phyloP scores from a whole-genome alignment of 1,140 invertebrate genomes.

The Cherax quadricarinatus region DNA sequence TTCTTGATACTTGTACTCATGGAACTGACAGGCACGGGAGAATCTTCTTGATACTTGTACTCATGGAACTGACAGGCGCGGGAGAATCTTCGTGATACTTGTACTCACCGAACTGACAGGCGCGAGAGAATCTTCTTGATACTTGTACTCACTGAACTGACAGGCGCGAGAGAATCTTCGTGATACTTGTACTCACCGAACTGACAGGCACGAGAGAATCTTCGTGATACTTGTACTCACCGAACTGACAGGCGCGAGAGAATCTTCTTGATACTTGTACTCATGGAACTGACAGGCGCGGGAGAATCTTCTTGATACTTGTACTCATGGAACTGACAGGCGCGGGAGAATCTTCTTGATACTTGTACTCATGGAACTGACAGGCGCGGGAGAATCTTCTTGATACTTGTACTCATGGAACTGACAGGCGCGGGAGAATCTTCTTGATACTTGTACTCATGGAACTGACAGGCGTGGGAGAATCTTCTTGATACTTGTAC shows the following conservation, averaged over 20 bases:
- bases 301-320: slow-evolving; percentile 82
- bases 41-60: slow-evolving; percentile 81
- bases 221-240: slow-evolving; percentile 84
- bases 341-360: slow-evolving; percentile 68
- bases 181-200: too few species aligned
- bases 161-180: slow-evolving; percentile 90
- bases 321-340: too few species aligned
- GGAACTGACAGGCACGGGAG: slow-evolving; percentile 81
- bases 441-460: too few species aligned
- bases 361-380: slow-evolving; percentile 90
- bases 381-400: slow-evolving; percentile 74
- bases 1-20: slow-evolving; percentile 85
- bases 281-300: slow-evolving; percentile 92
- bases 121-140: slow-evolving; percentile 69
- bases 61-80: slow-evolving; percentile 92
- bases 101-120: too few species aligned
- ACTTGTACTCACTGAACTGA: slow-evolving; percentile 90
- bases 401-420: slow-evolving; percentile 89
- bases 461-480: too few species aligned
- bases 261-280: slow-evolving; percentile 80
- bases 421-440: slow-evolving; percentile 91
- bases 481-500: slow-evolving; percentile 80
- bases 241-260: slow-evolving; percentile 77
- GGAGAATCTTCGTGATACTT: too few species aligned
- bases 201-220: too few species aligned